These are phyloP conservation scores for Chrysomallon squamiferum DNA, from an alignment of 1,140 invertebrate species.

Conservation along the genomic window DNA sequence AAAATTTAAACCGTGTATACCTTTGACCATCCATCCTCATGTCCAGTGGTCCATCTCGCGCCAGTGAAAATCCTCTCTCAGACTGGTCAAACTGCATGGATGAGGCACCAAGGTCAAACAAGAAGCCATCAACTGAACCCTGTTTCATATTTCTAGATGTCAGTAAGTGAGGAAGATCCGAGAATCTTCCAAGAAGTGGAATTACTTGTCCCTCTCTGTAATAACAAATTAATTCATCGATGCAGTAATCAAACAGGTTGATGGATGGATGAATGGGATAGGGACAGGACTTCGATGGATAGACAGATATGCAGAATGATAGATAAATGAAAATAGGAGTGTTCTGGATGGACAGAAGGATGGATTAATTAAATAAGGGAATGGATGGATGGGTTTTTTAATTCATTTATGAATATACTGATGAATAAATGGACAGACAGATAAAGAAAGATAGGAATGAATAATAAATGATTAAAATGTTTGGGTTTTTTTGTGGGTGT, in stretches of 20 bases:
- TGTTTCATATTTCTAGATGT: slow-evolving; percentile 67
- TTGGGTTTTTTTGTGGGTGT: too few relatives aligned
- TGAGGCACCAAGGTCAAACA: slow-evolving; percentile 95
- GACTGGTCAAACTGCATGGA: slow-evolving; percentile 91
- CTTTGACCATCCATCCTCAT: slow-evolving; percentile 92
- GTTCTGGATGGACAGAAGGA: too few relatives aligned
- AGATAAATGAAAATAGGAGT: too few relatives aligned
- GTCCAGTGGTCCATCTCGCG: slow-evolving; percentile 85
- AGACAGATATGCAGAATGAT: too few relatives aligned
- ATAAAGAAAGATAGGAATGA: too few relatives aligned
- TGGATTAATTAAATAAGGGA: too few relatives aligned
- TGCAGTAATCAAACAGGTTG: not conserved
- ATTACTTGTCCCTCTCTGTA: slow-evolving; percentile 67
- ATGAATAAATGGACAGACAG: too few relatives aligned
- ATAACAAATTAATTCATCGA: not conserved
- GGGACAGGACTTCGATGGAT: too few relatives aligned
- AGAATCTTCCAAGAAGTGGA: slow-evolving; percentile 85
- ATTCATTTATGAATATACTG: too few relatives aligned
- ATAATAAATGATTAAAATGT: too few relatives aligned
- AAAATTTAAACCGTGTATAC: too few relatives aligned
- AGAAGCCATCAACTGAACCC: slow-evolving; percentile 81
- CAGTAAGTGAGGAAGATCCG: slow-evolving; percentile 79
- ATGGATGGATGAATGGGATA: not conserved
- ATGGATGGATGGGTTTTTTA: too few relatives aligned
- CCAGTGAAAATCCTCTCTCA: slow-evolving; percentile 84